Evolutionary conservation across 2,797 vertebrate species (phyloP), one percentile per base, ranked within the genome.

Genomic region (Phalanger gymnotis): DNA sequence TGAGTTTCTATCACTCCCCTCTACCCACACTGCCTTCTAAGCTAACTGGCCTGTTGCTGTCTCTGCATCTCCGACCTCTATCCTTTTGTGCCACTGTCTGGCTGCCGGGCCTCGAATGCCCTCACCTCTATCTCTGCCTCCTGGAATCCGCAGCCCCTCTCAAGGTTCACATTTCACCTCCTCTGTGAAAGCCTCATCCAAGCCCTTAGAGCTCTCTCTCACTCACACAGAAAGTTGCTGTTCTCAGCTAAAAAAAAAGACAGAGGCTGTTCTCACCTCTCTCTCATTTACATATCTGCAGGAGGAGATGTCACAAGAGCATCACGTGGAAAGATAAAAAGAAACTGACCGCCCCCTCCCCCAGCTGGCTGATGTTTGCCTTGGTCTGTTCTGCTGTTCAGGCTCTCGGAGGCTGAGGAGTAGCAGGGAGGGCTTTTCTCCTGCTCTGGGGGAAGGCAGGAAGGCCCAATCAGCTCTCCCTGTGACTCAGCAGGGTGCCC

Each of bases 291-390:
- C 97, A 94, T 98, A 97, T 97, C 98, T 93, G 19, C 73, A 52
- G 94, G 96, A 98, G 97, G 98, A 98, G 98, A 97, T 97, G 96
- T 97, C 93, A 25, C 61, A 96, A 97, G 96, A 96, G 92, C 92
- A 30, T 97, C 96, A 90, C 91, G 14, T 0, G 92, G 93, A 95
- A 87, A 98, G 96, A 98, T 94, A 96, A 97, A 97, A 96, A 22
- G 53, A 92, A 92, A 51, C 73, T 57, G 1, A 7, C 27, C 66
- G 28, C 81, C 40, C 61, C 92, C 27, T 28, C 66, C n/a, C 30
- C 11, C n/a, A n/a, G 87, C 61, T 27, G 53, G 4, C 53, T 25
- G n/a, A n/a, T n/a, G 0, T 13, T 53, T 0, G 31, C 47, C 52
- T 40, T 25, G 31, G 54, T 30, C 93, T 92, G 90, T 54, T 55